A percentile compares a stretch with the other conserved stretches of the same genome.
Conservation (phyloP, 1,140 invertebrate genomes). For the Ceratosolen fusciceps region DNA sequence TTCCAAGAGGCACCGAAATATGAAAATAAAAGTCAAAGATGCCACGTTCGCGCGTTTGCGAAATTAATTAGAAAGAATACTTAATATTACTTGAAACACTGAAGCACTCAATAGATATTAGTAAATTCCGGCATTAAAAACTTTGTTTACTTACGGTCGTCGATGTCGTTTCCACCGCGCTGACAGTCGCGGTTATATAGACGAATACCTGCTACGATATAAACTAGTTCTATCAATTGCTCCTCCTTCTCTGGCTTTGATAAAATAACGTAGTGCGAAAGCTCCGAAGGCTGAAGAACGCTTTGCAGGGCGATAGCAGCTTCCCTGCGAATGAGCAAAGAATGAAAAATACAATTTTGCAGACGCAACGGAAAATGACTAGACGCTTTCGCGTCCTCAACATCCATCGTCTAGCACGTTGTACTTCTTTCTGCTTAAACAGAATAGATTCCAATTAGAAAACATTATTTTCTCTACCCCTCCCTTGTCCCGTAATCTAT, state of each 20-base stretch:
- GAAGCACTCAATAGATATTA: background rate
- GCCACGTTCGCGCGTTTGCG: too few relatives aligned
- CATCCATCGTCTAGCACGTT: too few relatives aligned
- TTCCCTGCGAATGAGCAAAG: constrained; percentile 63
- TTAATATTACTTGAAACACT: too few relatives aligned
- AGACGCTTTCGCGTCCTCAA: background rate
- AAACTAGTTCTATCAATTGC: constrained; percentile 73
- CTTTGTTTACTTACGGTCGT: constrained; percentile 72
- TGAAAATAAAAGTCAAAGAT: too few relatives aligned
- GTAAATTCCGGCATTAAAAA: background rate
- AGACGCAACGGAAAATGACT: background rate
- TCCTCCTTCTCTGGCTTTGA: constrained; percentile 71
- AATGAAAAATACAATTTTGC: constrained; percentile 13
- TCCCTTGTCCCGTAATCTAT: too few relatives aligned
- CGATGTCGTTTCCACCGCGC: constrained; percentile 77
- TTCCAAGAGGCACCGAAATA: too few relatives aligned
- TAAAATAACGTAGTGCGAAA: constrained; percentile 76
- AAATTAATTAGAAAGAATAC: too few relatives aligned
- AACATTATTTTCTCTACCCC: too few relatives aligned
- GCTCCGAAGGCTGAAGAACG: constrained; percentile 79
- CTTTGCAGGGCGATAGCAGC: constrained; percentile 79
- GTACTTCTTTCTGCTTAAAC: too few relatives aligned
- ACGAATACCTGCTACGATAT: constrained; percentile 76
- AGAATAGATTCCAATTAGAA: too few relatives aligned
- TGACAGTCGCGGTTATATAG: constrained; percentile 79